A percentile compares a stretch with the other conserved stretches of the same genome.
These are phyloP conservation scores for Colostygia pectinataria DNA, from an alignment of 2,888 invertebrate genomes.

Conservation along the genomic window DNA sequence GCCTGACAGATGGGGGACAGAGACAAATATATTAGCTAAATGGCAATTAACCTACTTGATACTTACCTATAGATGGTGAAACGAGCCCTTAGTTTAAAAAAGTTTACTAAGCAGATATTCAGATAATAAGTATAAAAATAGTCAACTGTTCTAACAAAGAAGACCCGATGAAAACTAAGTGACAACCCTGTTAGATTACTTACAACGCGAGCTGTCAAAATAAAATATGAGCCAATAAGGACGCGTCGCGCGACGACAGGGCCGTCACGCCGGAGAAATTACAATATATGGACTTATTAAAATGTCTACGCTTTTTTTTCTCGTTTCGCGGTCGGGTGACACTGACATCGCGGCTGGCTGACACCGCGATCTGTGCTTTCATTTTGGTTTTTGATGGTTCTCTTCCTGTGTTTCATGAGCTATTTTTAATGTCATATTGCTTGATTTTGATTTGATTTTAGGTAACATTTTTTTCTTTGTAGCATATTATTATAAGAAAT, in stretches of 20 bases:
- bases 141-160: too few species aligned
- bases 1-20: too few species aligned
- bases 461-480: too few species aligned
- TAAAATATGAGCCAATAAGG: conserved; percentile 80
- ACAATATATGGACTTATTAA: conserved; percentile 80
- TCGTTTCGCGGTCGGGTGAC: conserved; percentile 71
- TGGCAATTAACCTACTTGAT: too few species aligned
- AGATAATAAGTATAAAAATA: too few species aligned
- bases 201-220: conserved; percentile 70
- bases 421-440: conserved; percentile 8
- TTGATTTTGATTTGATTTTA: conserved; percentile 2
- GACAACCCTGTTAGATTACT: conserved; percentile 56
- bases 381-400: conserved; percentile 38
- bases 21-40: too few species aligned
- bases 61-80: too few species aligned
- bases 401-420: conserved; percentile 47
- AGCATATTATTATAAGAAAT: too few species aligned
- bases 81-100: too few species aligned
- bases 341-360: conserved; percentile 50
- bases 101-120: too few species aligned
- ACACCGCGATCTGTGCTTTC: conserved; percentile 41
- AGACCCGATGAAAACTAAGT: conserved; percentile 31
- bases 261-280: conserved; percentile 71
- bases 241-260: conserved; percentile 70
- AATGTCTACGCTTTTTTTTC: conserved; percentile 68